A percentile compares a stretch with the other conserved stretches of the same genome.
Evolutionary conservation across 2,888 invertebrate species (phyloP).

Genomic region (Lysandra bellargus): DNA sequence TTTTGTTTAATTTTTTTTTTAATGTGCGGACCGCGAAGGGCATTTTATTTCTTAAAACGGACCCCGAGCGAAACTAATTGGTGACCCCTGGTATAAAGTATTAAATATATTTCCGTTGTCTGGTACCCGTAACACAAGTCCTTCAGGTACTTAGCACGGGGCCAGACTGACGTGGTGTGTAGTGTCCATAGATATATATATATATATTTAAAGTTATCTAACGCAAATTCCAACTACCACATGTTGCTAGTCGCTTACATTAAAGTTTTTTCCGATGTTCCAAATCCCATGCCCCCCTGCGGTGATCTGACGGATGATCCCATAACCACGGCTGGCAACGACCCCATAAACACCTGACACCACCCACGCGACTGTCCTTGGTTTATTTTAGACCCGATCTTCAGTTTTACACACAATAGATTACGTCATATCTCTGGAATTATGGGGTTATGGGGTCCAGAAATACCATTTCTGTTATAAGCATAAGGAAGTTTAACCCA

Average conservation of each 20-base stretch:
- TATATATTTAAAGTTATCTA: too few relatives aligned
- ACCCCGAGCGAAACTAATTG: too few relatives aligned
- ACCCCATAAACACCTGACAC: slow-evolving; percentile 30
- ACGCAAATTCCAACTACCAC: background rate
- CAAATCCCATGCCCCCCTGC: background rate
- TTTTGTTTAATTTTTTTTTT: too few relatives aligned
- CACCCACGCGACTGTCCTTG: slow-evolving; percentile 30
- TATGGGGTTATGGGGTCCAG: background rate
- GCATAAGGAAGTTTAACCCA: background rate
- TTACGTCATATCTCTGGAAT: background rate
- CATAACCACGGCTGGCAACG: slow-evolving; percentile 1
- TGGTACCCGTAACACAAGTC: too few relatives aligned
- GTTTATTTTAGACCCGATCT: background rate
- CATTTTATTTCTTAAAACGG: too few relatives aligned
- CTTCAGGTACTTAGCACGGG: too few relatives aligned
- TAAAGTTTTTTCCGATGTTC: background rate
- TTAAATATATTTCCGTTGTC: too few relatives aligned
- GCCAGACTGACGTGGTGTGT: too few relatives aligned
- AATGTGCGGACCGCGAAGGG: too few relatives aligned
- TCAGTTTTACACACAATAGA: background rate
- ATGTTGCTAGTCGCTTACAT: background rate
- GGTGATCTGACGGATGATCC: background rate
- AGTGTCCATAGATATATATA: too few relatives aligned
- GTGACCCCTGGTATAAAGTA: too few relatives aligned
- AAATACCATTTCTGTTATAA: background rate